These are phyloP conservation scores for Leptinotarsa undecemlineata DNA, from an alignment of 1,140 invertebrate genomes.

Conservation along the genomic window DNA sequence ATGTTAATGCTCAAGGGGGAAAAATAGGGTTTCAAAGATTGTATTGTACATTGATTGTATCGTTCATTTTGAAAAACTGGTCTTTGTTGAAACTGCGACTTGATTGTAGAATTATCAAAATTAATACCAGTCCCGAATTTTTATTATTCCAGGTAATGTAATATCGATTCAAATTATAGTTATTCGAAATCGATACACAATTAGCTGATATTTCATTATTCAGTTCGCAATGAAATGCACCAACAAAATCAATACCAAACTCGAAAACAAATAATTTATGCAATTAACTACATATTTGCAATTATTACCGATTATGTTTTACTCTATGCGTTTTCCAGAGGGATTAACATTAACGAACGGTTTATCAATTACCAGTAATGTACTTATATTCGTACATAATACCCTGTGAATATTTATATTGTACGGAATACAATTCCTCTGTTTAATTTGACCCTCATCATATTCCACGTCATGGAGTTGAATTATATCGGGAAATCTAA, in stretches of 20 bases:
- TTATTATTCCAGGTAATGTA: no score
- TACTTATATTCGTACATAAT: conserved; percentile 7
- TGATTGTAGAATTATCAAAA: no score
- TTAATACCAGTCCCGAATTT: no score
- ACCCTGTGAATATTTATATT: neutral
- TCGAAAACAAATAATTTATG: neutral
- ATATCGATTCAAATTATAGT: no score
- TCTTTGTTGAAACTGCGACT: no score
- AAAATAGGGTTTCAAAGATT: no score
- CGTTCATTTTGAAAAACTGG: no score
- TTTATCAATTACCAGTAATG: conserved; percentile 11
- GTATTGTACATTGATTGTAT: no score
- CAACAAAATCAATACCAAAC: conserved; percentile 15
- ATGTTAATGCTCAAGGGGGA: no score
- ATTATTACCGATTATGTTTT: conserved; percentile 20
- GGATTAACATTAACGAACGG: conserved; percentile 11
- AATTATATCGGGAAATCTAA: no score
- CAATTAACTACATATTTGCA: conserved; percentile 12
- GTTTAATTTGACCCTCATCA: neutral
- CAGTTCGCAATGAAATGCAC: conserved; percentile 10
- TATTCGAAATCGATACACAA: neutral
- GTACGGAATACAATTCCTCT: neutral
- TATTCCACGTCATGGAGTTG: no score
- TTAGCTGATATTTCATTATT: conserved; percentile 2
- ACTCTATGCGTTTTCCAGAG: conserved; percentile 6